These are phyloP conservation scores for Acanthaster planci DNA, from an alignment of 35 echinoderm and acorn worm species.

Conservation along the genomic window DNA sequence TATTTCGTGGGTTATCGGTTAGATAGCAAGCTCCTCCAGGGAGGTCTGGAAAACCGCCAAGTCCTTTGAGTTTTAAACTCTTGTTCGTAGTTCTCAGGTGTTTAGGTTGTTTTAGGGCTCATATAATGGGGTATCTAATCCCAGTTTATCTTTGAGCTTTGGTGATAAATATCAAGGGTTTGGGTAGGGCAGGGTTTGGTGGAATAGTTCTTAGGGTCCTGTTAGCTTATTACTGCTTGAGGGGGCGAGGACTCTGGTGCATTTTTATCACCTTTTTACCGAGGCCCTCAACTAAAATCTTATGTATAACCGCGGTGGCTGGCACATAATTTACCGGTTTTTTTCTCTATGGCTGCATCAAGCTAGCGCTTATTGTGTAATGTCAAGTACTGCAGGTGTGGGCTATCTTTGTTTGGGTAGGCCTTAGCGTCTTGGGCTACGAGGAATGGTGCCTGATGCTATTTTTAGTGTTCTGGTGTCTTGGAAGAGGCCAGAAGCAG, in stretches of 20 bases:
- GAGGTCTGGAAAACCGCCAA: slow-evolving; percentile 83
- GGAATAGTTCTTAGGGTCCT: neutral
- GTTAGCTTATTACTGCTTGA: slow-evolving; percentile 55
- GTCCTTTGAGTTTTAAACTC: slow-evolving; percentile 82
- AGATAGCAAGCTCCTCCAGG: slow-evolving; percentile 78
- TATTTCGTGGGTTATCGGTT: slow-evolving; percentile 82
- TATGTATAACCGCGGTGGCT: slow-evolving; percentile 85
- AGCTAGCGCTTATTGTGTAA: slow-evolving; percentile 53
- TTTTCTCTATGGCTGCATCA: slow-evolving; percentile 38
- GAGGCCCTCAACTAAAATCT: slow-evolving; percentile 31
- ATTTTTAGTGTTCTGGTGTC: neutral
- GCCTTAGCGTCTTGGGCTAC: neutral
- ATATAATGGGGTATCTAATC: slow-evolving; percentile 87
- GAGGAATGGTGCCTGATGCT: neutral
- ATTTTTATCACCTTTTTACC: slow-evolving; percentile 40
- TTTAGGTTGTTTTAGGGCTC: slow-evolving; percentile 26
- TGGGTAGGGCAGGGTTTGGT: neutral
- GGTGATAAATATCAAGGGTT: slow-evolving; percentile 27
- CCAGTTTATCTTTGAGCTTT: slow-evolving; percentile 62
- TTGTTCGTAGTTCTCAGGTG: slow-evolving; percentile 57
- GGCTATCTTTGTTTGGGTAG: too few species aligned
- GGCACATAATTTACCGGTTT: slow-evolving; percentile 62
- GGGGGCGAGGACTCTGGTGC: neutral
- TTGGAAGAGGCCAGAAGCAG: too few species aligned
- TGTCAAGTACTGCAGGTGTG: slow-evolving; percentile 58